Base-by-base conservation (phyloP, 2,797 vertebrate genomes). In the Dipus sagitta region DNA sequence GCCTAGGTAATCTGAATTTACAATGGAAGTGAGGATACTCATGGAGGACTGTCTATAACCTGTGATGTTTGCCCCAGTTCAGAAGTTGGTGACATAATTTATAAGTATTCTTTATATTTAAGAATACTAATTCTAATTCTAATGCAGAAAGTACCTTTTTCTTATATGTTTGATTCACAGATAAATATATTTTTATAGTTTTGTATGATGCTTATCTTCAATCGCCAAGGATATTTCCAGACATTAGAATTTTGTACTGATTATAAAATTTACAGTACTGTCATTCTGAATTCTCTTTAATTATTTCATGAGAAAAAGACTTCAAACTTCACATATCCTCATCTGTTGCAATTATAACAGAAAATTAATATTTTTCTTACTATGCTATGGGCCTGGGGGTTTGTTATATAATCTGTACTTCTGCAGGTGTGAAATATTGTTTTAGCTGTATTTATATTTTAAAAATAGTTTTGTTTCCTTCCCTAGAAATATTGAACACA, bases 311-410 rank as follows among this genome's bases (percentile, higher is more conserved):
- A 24, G 70, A 1, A 80, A 80, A 2, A 34, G 64, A 34, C 32
- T 88, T 54, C 8, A 94, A 88, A 64, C 0, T 6, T 47, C 76
- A 84, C 9, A 52, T 42, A 86, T 6, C 5, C 58, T 77, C 90
- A 62, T 47, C 64, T 78, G 18, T 76, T 47, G 5, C 20, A 88
- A 87, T 64, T 78, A 67, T 11, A n/a, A 91, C 15, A 30, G 1
- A 92, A 88, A 67, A 14, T 71, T 86, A 70, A 34, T 38, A 70
- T 79, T 52, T 79, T 75, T 78, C 15, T 86, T 47, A 64, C 60
- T 54, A 17, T 24, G 8, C n/a, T 12, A 38, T 11, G 20, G 4
- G 65, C 3, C 54, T 30, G 1, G 10, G 3, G 52, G 3, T 54
- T 54, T 80, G n/a, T n/a, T 86, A 42, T 74, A 30, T 76, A 75